Evolutionary conservation across 2,888 invertebrate genomes (phyloP).

Genomic region (Eurytoma adleriae): DNA sequence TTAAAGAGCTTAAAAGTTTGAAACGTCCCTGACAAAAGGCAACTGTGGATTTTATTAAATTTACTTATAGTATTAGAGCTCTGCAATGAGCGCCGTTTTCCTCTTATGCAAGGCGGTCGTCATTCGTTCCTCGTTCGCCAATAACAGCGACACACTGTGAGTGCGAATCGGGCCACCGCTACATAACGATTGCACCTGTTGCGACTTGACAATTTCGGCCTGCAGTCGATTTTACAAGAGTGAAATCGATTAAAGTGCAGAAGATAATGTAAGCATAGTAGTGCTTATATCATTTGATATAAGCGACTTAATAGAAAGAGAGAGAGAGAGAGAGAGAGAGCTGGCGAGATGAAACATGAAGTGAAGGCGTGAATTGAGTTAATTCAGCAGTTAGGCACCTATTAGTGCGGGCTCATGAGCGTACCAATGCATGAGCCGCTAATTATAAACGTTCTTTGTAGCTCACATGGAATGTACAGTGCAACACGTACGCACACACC

Average conservation of each 20-base stretch:
- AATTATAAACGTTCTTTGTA: too few relatives aligned
- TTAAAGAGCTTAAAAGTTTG: too few relatives aligned
- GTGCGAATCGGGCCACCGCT: too few relatives aligned
- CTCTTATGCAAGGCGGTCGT: background rate
- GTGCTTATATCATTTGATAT: background rate
- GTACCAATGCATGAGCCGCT: too few relatives aligned
- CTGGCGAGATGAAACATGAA: background rate
- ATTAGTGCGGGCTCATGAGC: background rate
- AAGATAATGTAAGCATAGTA: background rate
- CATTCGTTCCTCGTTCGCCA: too few relatives aligned
- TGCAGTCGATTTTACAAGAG: too few relatives aligned
- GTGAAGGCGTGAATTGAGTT: background rate
- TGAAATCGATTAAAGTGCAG: background rate
- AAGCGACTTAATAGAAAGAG: background rate
- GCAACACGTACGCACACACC: background rate
- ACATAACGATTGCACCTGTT: too few relatives aligned
- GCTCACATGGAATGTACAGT: too few relatives aligned
- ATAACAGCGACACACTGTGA: too few relatives aligned
- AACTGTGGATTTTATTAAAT: conserved; percentile 55
- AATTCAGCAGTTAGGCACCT: background rate
- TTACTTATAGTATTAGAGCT: conserved; percentile 23
- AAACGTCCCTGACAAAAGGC: conserved; percentile 45
- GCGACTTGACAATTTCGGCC: too few relatives aligned
- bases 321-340: too few relatives aligned
- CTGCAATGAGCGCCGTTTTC: too few relatives aligned